These are phyloP conservation scores for Tyrannus savana DNA, from an alignment of 2,113 vertebrate species.

Conservation along the genomic window DNA sequence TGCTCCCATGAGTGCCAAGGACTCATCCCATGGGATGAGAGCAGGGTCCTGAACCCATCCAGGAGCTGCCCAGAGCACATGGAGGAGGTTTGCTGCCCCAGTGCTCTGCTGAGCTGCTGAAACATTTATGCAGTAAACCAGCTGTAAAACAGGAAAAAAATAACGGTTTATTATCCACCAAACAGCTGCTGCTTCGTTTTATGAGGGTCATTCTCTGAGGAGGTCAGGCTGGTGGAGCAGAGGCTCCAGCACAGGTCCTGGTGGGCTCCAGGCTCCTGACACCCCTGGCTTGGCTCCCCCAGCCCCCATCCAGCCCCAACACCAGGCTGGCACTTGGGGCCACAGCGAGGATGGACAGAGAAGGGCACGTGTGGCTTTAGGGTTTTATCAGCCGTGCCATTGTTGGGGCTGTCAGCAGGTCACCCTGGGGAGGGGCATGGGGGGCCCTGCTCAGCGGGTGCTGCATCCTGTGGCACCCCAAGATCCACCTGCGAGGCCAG, in stretches of 20 bases:
- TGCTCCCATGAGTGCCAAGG: background rate
- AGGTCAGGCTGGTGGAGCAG: background rate
- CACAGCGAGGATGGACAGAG: background rate
- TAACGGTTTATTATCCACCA: background rate
- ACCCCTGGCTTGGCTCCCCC: background rate
- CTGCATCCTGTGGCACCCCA: background rate
- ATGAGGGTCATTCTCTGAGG: constrained; percentile 4
- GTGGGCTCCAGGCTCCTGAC: background rate
- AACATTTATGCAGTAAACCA: background rate
- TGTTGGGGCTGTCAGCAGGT: background rate
- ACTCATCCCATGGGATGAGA: background rate
- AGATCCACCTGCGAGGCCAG: background rate
- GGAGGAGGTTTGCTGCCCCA: background rate
- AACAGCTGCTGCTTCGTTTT: constrained; percentile 49
- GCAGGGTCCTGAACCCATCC: background rate
- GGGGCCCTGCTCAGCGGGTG: background rate
- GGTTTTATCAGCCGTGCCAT: background rate
- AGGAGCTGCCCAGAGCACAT: background rate
- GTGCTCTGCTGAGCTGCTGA: background rate
- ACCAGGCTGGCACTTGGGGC: background rate
- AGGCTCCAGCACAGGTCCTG: background rate
- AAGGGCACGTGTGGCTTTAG: background rate
- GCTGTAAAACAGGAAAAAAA: constrained; percentile 2
- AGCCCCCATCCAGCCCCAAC: background rate
- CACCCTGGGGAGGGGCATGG: fast-evolving